phyloP scores from a whole-genome alignment of 1,140 invertebrate species.

The Triops cancriformis region DNA sequence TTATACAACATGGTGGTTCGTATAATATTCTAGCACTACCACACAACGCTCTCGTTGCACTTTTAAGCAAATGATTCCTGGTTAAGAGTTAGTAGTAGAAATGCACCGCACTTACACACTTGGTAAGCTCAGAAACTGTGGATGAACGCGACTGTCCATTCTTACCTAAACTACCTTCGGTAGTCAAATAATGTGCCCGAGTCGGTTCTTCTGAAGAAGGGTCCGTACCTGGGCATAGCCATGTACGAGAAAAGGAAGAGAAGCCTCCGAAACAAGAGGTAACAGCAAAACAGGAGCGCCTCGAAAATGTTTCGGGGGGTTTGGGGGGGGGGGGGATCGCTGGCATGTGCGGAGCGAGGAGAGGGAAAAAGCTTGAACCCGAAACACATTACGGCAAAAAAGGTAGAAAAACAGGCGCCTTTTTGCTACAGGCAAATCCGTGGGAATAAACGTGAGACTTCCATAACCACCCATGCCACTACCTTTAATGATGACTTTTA shows the following conservation, averaged over 20 bases:
- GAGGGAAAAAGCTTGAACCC: not conserved
- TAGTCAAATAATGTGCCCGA: not conserved
- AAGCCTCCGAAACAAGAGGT: not conserved
- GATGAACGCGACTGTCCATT: not conserved
- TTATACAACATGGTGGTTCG: not conserved
- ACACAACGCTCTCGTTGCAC: too few relatives aligned
- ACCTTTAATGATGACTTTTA: not conserved
- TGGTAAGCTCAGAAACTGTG: not conserved
- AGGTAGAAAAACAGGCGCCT: constrained; percentile 4
- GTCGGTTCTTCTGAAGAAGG: not conserved
- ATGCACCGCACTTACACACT: not conserved
- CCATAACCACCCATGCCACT: not conserved
- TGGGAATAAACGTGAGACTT: not conserved
- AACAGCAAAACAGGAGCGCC: not conserved
- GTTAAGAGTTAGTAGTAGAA: too few relatives aligned
- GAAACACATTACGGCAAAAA: not conserved
- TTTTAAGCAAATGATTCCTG: too few relatives aligned
- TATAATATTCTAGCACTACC: too few relatives aligned
- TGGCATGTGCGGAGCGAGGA: constrained; percentile 3
- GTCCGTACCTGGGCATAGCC: not conserved
- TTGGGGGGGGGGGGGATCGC: not conserved
- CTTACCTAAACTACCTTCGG: constrained; percentile 9
- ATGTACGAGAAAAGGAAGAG: not conserved
- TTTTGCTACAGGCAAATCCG: constrained; percentile 5
- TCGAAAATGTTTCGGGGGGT: not conserved